Evolutionary conservation across 1,140 invertebrate species (phyloP).

Genomic region (Drosophila pseudoananassae): DNA sequence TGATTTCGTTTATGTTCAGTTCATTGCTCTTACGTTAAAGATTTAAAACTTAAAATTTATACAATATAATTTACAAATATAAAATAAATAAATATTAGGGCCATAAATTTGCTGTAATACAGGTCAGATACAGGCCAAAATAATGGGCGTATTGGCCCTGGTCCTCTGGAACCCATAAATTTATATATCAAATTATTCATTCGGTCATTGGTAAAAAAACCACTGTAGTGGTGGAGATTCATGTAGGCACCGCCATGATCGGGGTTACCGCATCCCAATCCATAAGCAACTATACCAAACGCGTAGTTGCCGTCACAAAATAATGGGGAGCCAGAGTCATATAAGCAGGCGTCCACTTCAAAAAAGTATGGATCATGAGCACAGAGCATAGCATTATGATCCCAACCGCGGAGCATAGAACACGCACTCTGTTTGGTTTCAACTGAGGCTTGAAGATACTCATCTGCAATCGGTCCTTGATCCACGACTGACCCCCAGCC

Average conservation of each 20-base stretch:
- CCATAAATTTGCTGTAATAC: too few relatives aligned
- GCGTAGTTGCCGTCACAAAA: not conserved
- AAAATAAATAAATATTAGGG: too few relatives aligned
- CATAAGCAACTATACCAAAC: not conserved
- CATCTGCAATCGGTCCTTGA: not conserved
- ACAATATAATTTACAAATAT: too few relatives aligned
- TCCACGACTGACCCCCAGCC: not conserved
- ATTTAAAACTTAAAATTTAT: too few relatives aligned
- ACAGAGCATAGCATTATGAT: not conserved
- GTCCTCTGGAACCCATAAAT: too few relatives aligned
- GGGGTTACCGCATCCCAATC: not conserved
- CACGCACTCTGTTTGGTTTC: too few relatives aligned
- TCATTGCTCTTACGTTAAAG: too few relatives aligned
- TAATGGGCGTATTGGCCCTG: too few relatives aligned
- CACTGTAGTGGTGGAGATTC: not conserved
- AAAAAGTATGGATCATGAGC: not conserved
- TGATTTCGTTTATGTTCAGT: too few relatives aligned
- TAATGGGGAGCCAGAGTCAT: not conserved
- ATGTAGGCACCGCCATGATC: not conserved
- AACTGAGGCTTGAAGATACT: too few relatives aligned
- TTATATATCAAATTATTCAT: not conserved
- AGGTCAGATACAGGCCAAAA: too few relatives aligned
- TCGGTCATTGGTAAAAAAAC: not conserved
- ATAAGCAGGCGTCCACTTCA: not conserved
- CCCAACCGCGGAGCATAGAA: not conserved